These are phyloP conservation scores for Clarias gariepinus DNA, from an alignment of 2,113 vertebrate species.

Conservation along the genomic window DNA sequence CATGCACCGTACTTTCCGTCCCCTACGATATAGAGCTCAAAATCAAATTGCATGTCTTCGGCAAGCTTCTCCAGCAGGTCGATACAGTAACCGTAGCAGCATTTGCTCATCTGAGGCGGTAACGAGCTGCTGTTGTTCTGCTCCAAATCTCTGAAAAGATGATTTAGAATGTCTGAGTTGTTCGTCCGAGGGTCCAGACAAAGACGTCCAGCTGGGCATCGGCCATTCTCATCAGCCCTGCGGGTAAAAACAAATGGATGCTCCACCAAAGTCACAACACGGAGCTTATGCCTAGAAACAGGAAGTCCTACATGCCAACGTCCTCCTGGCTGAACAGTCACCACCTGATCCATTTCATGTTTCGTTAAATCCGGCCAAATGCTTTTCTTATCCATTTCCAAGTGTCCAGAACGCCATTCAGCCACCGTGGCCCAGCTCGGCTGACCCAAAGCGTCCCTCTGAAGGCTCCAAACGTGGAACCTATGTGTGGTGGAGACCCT, in stretches of 20 bases:
- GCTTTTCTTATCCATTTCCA: constrained; percentile 84
- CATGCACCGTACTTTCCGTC: constrained; percentile 89
- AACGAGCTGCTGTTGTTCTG: constrained; percentile 81
- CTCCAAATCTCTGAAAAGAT: constrained; percentile 85
- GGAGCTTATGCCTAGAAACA: constrained; percentile 75
- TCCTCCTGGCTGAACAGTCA: constrained; percentile 59
- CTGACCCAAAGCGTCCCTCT: constrained; percentile 88
- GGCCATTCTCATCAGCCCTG: constrained; percentile 89
- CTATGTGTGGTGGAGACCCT: constrained; percentile 86
- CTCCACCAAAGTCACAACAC: constrained; percentile 91
- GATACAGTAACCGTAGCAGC: constrained; percentile 95
- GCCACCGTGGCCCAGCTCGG: constrained; percentile 92
- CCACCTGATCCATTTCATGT: constrained; percentile 27
- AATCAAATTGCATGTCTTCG: constrained; percentile 86
- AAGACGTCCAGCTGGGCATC: constrained; percentile 90
- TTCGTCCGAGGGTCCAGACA: constrained; percentile 92
- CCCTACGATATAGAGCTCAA: constrained; percentile 92
- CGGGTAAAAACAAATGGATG: constrained; percentile 92
- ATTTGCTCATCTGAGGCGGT: constrained; percentile 83
- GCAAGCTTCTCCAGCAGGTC: constrained; percentile 90
- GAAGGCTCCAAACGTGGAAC: constrained; percentile 95
- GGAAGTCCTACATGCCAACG: constrained; percentile 71
- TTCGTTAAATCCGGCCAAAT: constrained; percentile 85
- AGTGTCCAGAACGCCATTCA: constrained; percentile 84
- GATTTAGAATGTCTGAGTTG: constrained; percentile 79